phyloP scores from a whole-genome alignment of 2,797 vertebrate genomes.

The Eleutherodactylus coqui region DNA sequence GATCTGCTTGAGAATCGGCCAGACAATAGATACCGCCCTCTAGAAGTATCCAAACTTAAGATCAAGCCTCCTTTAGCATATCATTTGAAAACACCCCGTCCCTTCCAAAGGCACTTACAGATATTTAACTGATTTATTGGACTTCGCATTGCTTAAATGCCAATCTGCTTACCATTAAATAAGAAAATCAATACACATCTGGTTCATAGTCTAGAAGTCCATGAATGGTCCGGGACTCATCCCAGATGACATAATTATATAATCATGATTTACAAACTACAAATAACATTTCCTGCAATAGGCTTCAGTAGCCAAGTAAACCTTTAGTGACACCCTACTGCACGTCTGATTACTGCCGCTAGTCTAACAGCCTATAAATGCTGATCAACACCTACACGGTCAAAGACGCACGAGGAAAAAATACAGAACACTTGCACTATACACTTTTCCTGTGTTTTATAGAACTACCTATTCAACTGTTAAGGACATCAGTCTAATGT shows the following conservation, averaged over 20 bases:
- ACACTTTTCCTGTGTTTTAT: constrained; percentile 70
- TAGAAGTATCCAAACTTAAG: constrained; percentile 47
- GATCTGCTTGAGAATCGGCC: constrained; percentile 65
- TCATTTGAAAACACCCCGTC: constrained; percentile 68
- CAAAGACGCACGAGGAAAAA: constrained; percentile 63
- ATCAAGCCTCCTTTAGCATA: constrained; percentile 69
- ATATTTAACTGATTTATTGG: constrained; percentile 79
- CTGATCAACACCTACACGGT: constrained; percentile 69
- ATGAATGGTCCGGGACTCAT: constrained; percentile 67
- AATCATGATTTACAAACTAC: constrained; percentile 69
- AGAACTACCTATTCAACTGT: constrained; percentile 69
- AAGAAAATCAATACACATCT: constrained; percentile 71
- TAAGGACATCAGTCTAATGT: constrained; percentile 70
- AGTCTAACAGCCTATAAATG: constrained; percentile 66
- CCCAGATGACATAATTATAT: constrained; percentile 67
- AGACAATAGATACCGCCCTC: constrained; percentile 66
- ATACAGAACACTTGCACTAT: constrained; percentile 67
- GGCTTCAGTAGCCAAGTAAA: constrained; percentile 69
- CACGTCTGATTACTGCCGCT: constrained; percentile 65
- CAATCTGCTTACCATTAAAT: constrained; percentile 71
- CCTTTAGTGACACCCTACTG: constrained; percentile 62
- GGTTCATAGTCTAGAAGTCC: constrained; percentile 68
- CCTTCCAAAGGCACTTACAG: constrained; percentile 76
- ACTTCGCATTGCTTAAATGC: constrained; percentile 64
- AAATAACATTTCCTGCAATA: constrained; percentile 68